phyloP scores from a whole-genome alignment of 1,140 invertebrate genomes.

The Drosophila triauraria region DNA sequence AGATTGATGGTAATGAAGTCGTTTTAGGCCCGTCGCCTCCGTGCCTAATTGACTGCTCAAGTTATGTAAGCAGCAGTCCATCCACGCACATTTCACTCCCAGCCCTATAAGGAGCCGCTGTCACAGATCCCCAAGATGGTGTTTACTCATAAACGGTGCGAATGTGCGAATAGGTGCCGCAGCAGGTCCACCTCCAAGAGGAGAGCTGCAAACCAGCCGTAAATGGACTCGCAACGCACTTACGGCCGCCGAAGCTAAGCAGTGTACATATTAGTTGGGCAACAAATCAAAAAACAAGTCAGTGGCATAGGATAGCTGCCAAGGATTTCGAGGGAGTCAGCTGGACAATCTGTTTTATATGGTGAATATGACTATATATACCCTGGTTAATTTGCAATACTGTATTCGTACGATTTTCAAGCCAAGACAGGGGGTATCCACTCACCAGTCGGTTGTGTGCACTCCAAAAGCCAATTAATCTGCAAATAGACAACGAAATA shows the following conservation, averaged over 20 bases:
- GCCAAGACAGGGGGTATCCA: not conserved
- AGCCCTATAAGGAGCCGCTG: slow-evolving; percentile 42
- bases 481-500: slow-evolving; percentile 29
- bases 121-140: slow-evolving; percentile 10
- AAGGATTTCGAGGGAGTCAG: not conserved
- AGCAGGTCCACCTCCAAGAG: not conserved
- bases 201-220: slow-evolving; percentile 19
- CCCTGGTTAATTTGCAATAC: too few relatives aligned
- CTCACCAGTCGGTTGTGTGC: slow-evolving; percentile 50
- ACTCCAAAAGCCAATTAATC: slow-evolving; percentile 56
- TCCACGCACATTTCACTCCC: slow-evolving; percentile 8
- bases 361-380: too few relatives aligned
- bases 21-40: slow-evolving; percentile 45
- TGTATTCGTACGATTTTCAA: too few relatives aligned
- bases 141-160: slow-evolving; percentile 45
- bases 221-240: slow-evolving; percentile 4
- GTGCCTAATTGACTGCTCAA: slow-evolving; percentile 61
- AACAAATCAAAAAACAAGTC: slow-evolving; percentile 8
- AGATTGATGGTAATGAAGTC: slow-evolving; percentile 80
- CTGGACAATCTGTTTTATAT: not conserved
- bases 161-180: slow-evolving; percentile 26
- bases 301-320: not conserved
- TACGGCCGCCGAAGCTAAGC: not conserved
- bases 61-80: slow-evolving; percentile 40
- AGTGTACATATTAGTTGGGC: not conserved